phyloP scores from a whole-genome alignment of 2,113 vertebrate species.

The Brachypodius melanocephalos region DNA sequence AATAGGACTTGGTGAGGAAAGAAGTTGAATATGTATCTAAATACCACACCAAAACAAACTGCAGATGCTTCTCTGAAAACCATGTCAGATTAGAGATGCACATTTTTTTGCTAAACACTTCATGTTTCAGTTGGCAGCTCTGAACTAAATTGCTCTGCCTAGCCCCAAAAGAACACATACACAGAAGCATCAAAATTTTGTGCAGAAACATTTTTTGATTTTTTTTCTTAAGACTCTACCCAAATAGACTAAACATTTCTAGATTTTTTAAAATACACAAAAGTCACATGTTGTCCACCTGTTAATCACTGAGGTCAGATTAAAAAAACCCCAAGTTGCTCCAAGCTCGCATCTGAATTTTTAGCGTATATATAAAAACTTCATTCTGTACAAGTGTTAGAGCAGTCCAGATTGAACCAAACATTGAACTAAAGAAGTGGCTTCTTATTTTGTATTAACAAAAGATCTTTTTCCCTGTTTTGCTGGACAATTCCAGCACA shows the following conservation, averaged over 20 bases:
- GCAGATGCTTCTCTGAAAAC: neutral
- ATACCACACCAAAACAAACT: neutral
- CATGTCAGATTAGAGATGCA: neutral
- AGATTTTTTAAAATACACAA: neutral
- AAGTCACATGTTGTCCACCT: conserved; percentile 25
- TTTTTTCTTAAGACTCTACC: neutral
- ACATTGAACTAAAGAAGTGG: neutral
- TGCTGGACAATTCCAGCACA: neutral
- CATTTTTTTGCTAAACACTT: neutral
- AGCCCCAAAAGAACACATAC: neutral
- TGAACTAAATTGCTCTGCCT: neutral
- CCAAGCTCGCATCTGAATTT: neutral
- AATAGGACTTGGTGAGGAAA: neutral
- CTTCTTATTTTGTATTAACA: neutral
- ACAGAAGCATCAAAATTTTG: neutral
- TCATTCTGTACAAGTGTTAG: neutral
- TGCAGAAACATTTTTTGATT: neutral
- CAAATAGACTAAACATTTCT: conserved; percentile 20
- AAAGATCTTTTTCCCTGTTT: neutral
- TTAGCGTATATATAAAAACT: neutral
- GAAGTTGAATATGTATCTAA: neutral
- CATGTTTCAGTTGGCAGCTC: neutral
- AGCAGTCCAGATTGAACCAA: neutral
- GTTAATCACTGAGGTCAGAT: neutral
- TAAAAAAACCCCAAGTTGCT: neutral